Conservation (phyloP, 2,797 vertebrate genomes). For the Gallinago stenura region DNA sequence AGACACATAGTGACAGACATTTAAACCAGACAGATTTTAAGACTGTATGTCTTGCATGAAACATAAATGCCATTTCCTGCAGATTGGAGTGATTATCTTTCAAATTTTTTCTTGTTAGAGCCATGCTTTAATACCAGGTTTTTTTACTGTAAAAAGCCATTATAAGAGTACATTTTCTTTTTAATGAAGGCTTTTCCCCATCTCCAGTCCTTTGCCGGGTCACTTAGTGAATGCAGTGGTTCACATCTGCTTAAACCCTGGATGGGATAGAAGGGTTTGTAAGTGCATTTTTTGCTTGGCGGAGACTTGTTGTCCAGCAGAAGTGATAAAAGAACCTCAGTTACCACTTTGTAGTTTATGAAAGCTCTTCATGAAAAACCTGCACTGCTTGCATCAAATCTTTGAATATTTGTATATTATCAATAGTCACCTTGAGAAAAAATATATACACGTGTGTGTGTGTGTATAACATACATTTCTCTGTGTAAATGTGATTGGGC, state of each 20-base stretch:
- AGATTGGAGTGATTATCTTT: background rate
- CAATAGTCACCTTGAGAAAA: background rate
- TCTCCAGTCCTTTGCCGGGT: background rate
- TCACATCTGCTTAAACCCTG: slow-evolving; percentile 12
- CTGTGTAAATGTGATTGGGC: background rate
- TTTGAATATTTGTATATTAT: background rate
- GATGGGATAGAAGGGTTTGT: background rate
- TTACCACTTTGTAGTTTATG: background rate
- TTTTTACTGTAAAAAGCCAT: background rate
- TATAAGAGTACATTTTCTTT: background rate
- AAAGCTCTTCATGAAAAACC: background rate
- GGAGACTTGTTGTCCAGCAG: background rate
- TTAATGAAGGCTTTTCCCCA: slow-evolving; percentile 14
- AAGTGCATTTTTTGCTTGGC: background rate
- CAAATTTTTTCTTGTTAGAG: background rate
- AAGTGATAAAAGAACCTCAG: background rate
- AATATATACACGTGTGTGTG: background rate
- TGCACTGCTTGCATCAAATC: background rate
- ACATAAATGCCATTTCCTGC: slow-evolving; percentile 19
- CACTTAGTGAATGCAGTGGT: background rate
- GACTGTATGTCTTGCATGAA: background rate
- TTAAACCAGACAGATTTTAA: slow-evolving; percentile 39
- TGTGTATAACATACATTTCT: rapidly evolving
- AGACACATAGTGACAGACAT: background rate
- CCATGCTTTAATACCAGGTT: background rate